Evolutionary conservation across 1,140 invertebrate genomes (phyloP).

Genomic region (Tetragnatha versicolor): DNA sequence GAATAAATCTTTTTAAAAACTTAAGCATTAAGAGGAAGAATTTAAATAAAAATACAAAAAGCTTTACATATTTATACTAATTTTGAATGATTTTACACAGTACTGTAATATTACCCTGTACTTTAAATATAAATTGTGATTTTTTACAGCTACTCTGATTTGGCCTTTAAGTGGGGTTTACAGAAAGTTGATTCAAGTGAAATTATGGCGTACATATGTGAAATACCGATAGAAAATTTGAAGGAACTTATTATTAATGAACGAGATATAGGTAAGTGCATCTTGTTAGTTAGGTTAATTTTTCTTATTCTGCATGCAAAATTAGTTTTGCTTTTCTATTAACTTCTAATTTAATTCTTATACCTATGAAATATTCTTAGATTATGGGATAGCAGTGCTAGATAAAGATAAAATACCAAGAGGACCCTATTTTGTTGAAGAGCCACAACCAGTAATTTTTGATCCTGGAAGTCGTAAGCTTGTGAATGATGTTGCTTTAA

Average conservation of each 20-base stretch:
- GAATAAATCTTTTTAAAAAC: too few relatives aligned
- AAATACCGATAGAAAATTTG: slow-evolving; percentile 70
- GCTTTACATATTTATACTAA: too few relatives aligned
- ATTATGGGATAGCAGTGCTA: slow-evolving; percentile 79
- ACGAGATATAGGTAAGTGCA: slow-evolving; percentile 59
- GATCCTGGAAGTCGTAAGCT: slow-evolving; percentile 77
- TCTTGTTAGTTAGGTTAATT: neutral
- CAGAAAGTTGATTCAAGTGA: slow-evolving; percentile 79
- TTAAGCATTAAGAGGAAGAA: too few relatives aligned
- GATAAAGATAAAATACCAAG: slow-evolving; percentile 81
- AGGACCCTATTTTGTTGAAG: slow-evolving; percentile 86
- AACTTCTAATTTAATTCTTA: neutral
- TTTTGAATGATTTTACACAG: too few relatives aligned
- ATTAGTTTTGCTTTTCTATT: neutral
- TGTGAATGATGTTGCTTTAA: slow-evolving; percentile 77
- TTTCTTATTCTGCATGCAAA: neutral
- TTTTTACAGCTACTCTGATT: slow-evolving; percentile 59
- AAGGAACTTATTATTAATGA: slow-evolving; percentile 60
- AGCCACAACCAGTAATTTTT: slow-evolving; percentile 82
- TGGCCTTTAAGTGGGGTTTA: slow-evolving; percentile 79
- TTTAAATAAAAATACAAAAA: too few relatives aligned
- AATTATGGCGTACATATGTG: slow-evolving; percentile 84
- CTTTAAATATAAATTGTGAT: slow-evolving; percentile 26
- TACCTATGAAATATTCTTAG: slow-evolving; percentile 62
- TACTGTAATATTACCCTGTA: too few relatives aligned